phyloP scores from a whole-genome alignment of 2,113 vertebrate species.

The Megaceryle torquata region DNA sequence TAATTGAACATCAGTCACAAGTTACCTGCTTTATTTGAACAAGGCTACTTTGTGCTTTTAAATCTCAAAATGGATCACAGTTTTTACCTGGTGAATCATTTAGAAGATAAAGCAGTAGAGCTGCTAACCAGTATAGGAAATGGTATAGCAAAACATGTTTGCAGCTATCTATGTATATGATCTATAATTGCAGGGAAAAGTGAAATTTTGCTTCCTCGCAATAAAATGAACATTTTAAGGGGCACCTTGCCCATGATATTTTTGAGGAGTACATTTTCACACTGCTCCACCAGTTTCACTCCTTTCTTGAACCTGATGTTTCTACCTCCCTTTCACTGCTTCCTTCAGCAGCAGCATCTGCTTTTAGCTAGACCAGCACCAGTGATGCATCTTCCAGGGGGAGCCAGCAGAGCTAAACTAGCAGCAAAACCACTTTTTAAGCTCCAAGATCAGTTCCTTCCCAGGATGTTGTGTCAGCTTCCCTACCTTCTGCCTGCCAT shows the following conservation, averaged over 20 bases:
- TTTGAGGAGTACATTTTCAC: not conserved
- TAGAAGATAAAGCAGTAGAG: not conserved
- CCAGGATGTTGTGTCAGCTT: constrained; percentile 18
- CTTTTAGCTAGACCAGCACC: not conserved
- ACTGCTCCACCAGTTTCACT: not conserved
- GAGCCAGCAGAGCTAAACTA: not conserved
- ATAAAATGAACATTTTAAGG: not conserved
- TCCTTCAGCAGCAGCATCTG: not conserved
- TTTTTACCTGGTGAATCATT: not conserved
- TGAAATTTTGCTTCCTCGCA: not conserved
- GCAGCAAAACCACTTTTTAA: not conserved
- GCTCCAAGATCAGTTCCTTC: constrained; percentile 3
- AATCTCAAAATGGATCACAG: not conserved
- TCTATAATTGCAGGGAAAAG: not conserved
- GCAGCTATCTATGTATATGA: not conserved
- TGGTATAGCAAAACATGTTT: not conserved
- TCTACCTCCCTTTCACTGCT: not conserved
- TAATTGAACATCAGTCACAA: not conserved
- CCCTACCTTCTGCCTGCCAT: constrained; percentile 37
- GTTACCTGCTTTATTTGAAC: not conserved
- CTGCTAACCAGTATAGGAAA: not conserved
- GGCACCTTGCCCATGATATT: not conserved
- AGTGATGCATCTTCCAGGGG: not conserved
- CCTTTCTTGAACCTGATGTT: not conserved
- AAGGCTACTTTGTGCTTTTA: not conserved